Evolutionary conservation across 2,888 invertebrate species (phyloP).

Genomic region (Caenorhabditis japonica): DNA sequence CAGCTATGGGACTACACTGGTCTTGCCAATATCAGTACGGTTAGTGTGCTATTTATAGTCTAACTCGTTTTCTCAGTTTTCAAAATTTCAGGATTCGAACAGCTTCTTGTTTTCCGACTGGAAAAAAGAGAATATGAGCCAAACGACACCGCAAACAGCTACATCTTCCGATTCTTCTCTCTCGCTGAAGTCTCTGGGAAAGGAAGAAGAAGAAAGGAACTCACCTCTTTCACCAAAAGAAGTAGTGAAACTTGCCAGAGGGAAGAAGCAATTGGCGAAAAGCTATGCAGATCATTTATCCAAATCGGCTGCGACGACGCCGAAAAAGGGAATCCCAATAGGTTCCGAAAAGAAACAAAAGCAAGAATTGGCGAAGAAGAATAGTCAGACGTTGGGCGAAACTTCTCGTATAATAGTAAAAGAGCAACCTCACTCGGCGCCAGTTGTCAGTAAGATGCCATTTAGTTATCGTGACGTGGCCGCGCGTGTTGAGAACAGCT

Average conservation of each 20-base stretch:
- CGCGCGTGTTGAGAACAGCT: slow-evolving; percentile 26
- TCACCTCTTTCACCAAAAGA: slow-evolving; percentile 28
- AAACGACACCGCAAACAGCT: slow-evolving; percentile 20
- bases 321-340: slow-evolving; percentile 27
- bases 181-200: slow-evolving; percentile 6
- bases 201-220: slow-evolving; percentile 3
- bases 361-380: slow-evolving; percentile 44
- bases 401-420: slow-evolving; percentile 35
- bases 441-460: slow-evolving; percentile 61
- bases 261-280: slow-evolving; percentile 22
- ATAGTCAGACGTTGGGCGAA: slow-evolving; percentile 21
- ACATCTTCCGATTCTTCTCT: slow-evolving; percentile 17
- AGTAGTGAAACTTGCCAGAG: slow-evolving; percentile 27
- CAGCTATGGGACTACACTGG: slow-evolving; percentile 27
- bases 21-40: slow-evolving; percentile 22
- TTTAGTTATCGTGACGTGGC: slow-evolving; percentile 56
- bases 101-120: slow-evolving; percentile 44
- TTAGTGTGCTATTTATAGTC: background rate
- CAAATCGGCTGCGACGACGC: slow-evolving; percentile 11
- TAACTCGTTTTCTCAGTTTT: background rate
- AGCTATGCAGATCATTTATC: slow-evolving; percentile 43
- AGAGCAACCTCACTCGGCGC: slow-evolving; percentile 59
- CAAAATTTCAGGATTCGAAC: slow-evolving; percentile 9
- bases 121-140: slow-evolving; percentile 40
- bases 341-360: slow-evolving; percentile 47